Evolutionary conservation across 2,113 vertebrate species (phyloP).

Genomic region (Crotalus helleri): DNA sequence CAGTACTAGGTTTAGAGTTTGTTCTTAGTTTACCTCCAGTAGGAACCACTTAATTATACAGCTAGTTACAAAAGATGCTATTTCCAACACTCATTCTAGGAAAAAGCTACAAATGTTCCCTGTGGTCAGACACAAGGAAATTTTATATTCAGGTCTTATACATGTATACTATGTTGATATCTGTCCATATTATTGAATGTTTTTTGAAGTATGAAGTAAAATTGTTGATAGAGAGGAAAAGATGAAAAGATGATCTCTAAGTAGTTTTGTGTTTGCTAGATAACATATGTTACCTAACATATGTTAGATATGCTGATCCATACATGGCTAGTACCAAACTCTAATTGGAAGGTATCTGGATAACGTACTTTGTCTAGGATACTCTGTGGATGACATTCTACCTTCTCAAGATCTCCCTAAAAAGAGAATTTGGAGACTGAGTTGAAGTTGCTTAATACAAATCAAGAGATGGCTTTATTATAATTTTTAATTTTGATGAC

Average conservation of each 20-base stretch:
- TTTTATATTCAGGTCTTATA: neutral
- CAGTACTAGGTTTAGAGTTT: neutral
- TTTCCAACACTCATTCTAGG: neutral
- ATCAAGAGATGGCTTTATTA: neutral
- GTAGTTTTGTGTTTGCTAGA: neutral
- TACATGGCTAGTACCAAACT: neutral
- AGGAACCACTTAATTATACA: slow-evolving; percentile 12
- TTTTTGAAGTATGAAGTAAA: neutral
- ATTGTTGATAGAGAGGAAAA: neutral
- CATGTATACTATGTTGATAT: neutral
- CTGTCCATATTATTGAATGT: neutral
- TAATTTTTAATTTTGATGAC: neutral
- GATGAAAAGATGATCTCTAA: neutral
- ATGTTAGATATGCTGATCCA: neutral
- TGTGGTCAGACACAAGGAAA: neutral
- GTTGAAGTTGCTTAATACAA: neutral
- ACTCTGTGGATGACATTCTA: neutral
- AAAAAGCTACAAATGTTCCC: neutral
- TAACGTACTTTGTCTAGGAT: neutral
- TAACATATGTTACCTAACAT: neutral
- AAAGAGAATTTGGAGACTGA: neutral
- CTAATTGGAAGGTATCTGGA: neutral
- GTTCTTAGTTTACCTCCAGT: neutral
- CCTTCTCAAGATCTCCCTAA: neutral
- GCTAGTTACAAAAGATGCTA: slow-evolving; percentile 11